Conservation (phyloP, 2,797 vertebrate genomes). For the Myotis findleyi region DNA sequence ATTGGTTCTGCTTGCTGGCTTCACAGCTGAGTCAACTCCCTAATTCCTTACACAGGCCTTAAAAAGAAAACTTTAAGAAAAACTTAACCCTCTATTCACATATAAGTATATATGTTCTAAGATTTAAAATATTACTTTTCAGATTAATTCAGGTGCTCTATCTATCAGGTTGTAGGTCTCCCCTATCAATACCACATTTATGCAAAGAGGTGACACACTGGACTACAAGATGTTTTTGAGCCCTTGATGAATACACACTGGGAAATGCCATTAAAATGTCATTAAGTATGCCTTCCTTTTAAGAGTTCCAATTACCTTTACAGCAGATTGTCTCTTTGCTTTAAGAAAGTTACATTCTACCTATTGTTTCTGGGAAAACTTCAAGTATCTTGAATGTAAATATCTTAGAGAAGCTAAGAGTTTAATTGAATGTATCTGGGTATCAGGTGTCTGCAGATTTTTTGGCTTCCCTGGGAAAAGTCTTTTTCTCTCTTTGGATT, state of each 20-base stretch:
- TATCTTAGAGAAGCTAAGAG: background rate
- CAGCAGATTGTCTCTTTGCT: background rate
- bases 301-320: background rate
- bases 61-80: too few species aligned
- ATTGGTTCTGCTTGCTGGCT: too few species aligned
- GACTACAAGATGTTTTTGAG: background rate
- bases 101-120: too few species aligned
- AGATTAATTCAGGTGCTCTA: too few species aligned
- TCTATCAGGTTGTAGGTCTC: too few species aligned
- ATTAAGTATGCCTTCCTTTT: background rate
- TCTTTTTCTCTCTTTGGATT: background rate
- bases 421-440: background rate
- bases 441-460: background rate
- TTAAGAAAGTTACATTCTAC: background rate
- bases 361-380: background rate
- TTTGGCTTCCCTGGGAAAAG: background rate
- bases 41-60: too few species aligned
- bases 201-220: background rate
- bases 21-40: too few species aligned
- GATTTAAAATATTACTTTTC: too few species aligned
- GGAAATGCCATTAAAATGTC: background rate
- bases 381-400: background rate
- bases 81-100: too few species aligned
- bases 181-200: background rate
- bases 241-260: background rate